Evolutionary conservation across 2,113 vertebrate genomes (phyloP).

Genomic region (Eubucco bourcierii): DNA sequence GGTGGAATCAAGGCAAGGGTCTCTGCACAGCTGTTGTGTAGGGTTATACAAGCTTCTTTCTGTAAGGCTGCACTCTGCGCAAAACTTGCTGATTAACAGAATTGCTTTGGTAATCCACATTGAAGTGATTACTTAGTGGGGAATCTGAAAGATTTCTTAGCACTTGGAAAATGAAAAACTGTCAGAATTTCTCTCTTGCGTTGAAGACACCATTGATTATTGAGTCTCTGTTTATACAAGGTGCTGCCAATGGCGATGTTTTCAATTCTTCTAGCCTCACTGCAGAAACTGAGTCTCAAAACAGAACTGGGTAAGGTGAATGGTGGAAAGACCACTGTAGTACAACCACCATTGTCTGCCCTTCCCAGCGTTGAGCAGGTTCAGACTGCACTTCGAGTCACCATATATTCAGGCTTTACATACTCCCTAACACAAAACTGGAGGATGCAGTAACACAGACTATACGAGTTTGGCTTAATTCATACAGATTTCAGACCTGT

Average conservation of each 20-base stretch:
- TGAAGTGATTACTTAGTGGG: background rate
- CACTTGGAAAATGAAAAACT: background rate
- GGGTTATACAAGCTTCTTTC: background rate
- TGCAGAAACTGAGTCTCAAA: background rate
- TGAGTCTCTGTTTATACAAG: background rate
- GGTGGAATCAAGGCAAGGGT: background rate
- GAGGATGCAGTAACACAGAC: background rate
- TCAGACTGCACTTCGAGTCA: background rate
- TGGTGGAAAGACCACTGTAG: background rate
- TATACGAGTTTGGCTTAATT: background rate
- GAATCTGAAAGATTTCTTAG: background rate
- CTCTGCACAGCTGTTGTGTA: background rate
- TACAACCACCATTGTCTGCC: fast-evolving
- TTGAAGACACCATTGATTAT: background rate
- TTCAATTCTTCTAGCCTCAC: background rate
- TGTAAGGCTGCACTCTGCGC: background rate
- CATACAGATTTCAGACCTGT: background rate
- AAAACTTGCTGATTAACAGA: background rate
- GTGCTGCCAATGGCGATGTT: background rate
- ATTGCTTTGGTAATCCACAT: conserved; percentile 1
- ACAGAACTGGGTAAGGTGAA: background rate
- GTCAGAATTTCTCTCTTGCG: background rate
- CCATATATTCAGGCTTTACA: background rate
- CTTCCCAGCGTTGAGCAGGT: background rate
- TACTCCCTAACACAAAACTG: background rate